Evolutionary conservation across 2,888 invertebrate genomes (phyloP).

Genomic region (Drosophila borborema): DNA sequence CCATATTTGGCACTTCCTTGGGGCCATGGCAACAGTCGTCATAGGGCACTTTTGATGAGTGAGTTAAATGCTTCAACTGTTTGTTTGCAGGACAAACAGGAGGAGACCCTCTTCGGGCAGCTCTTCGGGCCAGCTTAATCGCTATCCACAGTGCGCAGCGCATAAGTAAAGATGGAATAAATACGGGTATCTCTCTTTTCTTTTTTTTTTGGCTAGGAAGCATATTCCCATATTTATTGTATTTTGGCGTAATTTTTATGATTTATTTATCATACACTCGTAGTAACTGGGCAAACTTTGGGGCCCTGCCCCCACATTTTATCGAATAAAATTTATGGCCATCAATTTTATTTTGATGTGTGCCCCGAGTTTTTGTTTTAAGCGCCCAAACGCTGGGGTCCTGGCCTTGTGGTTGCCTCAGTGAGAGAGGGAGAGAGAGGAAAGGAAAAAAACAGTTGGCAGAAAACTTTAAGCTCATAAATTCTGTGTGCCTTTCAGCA

Average conservation of each 20-base stretch:
- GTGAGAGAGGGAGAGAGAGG: background rate
- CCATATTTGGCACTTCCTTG: slow-evolving; percentile 12
- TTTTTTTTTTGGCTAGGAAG: background rate
- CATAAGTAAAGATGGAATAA: background rate
- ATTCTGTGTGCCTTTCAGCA: slow-evolving; percentile 23
- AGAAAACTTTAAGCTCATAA: slow-evolving; percentile 40
- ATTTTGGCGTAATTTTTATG: slow-evolving; percentile 41
- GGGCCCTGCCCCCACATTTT: slow-evolving; percentile 34
- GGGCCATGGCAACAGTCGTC: slow-evolving; percentile 34
- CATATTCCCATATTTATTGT: slow-evolving; percentile 30
- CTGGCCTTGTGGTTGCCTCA: slow-evolving; percentile 3
- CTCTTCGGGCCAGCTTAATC: slow-evolving; percentile 35
- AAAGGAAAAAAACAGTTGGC: slow-evolving; percentile 33
- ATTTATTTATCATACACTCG: slow-evolving; percentile 51
- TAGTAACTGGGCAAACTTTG: slow-evolving; percentile 23
- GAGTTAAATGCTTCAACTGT: slow-evolving; percentile 62
- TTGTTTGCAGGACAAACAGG: slow-evolving; percentile 39
- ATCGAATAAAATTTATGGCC: slow-evolving; percentile 73
- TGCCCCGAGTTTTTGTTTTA: slow-evolving; percentile 48
- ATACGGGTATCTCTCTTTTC: background rate
- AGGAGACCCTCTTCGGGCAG: background rate
- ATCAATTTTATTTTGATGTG: slow-evolving; percentile 58
- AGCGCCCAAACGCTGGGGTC: slow-evolving; percentile 9
- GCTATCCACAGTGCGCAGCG: slow-evolving; percentile 32
- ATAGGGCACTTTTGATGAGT: slow-evolving; percentile 44